Percentiles rank a stretch among this genome's conserved stretches.
Conservation (phyloP, 2,113 vertebrate genomes). For the Lanius collurio region DNA sequence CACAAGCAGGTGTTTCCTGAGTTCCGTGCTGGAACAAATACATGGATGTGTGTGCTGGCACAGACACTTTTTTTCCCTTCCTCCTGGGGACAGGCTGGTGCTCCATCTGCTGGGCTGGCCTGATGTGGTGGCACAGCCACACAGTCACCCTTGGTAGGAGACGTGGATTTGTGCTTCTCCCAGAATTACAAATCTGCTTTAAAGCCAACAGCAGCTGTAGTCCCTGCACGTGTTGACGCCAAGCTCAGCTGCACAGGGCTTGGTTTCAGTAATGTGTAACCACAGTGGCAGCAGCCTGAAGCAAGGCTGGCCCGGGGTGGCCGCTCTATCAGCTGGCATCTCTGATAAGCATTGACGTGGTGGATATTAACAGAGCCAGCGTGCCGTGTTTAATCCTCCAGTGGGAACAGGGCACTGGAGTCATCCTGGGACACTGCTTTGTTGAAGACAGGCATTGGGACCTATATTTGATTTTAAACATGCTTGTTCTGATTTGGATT, state of each 20-base stretch:
- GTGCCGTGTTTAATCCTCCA: not conserved
- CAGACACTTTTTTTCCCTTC: fast-evolving
- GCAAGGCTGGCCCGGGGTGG: not conserved
- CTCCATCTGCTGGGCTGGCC: slow-evolving; percentile 23
- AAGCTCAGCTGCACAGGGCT: not conserved
- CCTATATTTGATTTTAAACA: slow-evolving; percentile 17
- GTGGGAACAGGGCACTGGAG: not conserved
- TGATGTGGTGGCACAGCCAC: fast-evolving
- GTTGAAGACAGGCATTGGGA: not conserved
- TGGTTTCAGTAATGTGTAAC: not conserved
- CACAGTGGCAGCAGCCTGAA: not conserved
- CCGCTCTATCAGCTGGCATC: not conserved
- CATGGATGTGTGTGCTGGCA: not conserved
- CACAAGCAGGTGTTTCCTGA: not conserved
- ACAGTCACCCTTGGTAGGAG: fast-evolving
- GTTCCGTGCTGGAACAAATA: not conserved
- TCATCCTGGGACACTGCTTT: not conserved
- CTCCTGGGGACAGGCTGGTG: not conserved
- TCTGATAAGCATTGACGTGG: not conserved
- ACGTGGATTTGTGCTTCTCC: not conserved
- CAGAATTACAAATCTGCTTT: not conserved
- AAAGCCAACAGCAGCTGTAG: not conserved
- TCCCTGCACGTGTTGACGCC: not conserved
- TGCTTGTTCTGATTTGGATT: not conserved
- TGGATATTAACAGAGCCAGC: not conserved